Evolutionary conservation across 2,797 vertebrate genomes (phyloP).

Genomic region (Xenopus petersii): DNA sequence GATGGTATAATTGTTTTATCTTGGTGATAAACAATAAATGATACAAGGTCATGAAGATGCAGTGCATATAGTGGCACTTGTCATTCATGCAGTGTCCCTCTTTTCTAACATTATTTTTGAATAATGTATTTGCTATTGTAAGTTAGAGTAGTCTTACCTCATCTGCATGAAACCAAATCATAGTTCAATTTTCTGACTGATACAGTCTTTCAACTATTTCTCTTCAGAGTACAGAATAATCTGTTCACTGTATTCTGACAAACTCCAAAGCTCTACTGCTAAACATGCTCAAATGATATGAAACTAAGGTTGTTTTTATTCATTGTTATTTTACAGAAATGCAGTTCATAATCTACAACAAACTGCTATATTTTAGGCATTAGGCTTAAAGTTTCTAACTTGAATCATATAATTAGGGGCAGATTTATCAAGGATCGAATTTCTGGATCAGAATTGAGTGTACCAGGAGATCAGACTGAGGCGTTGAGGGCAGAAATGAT

Average conservation of each 20-base stretch:
- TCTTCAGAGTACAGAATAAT: constrained; percentile 32
- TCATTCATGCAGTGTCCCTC: constrained; percentile 5
- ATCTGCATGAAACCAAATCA: constrained; percentile 32
- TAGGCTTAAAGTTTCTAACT: no score
- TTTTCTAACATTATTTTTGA: constrained; percentile 6
- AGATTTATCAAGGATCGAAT: no score
- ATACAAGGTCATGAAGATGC: constrained; percentile 8
- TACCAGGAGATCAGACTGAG: no score
- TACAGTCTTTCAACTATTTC: constrained; percentile 31
- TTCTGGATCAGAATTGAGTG: no score
- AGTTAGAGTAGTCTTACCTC: constrained; percentile 18
- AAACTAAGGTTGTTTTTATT: no score
- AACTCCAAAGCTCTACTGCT: constrained; percentile 11
- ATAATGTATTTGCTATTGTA: constrained; percentile 18
- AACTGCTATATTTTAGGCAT: constrained; percentile 27
- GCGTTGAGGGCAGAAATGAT: no score
- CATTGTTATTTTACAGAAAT: neutral
- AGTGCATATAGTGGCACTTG: constrained; percentile 10
- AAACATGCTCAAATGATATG: neutral
- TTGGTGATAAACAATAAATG: constrained; percentile 5
- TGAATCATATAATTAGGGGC: no score
- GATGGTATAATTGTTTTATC: constrained; percentile 5
- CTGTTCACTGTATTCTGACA: constrained; percentile 26
- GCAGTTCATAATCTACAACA: constrained; percentile 1
- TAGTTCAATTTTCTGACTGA: constrained; percentile 25